phyloP scores from a whole-genome alignment of 2,113 vertebrate species.

The Athene noctua region DNA sequence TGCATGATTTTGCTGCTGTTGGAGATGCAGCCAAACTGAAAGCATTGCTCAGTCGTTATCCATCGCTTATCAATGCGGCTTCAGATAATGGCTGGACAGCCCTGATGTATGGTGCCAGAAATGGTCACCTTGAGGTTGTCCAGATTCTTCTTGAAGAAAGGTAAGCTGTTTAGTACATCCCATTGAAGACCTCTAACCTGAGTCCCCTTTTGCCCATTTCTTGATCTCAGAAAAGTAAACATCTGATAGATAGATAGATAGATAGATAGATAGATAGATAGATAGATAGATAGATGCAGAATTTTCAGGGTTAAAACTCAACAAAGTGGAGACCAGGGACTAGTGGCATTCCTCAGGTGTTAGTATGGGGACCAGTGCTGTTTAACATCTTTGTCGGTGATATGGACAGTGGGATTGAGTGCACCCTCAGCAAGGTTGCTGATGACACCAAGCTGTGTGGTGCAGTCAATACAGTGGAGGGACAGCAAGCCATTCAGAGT shows the following conservation, averaged over 20 bases:
- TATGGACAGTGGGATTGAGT: no score
- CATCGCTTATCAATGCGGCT: conserved; percentile 77
- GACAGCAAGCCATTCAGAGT: no score
- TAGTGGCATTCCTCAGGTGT: no score
- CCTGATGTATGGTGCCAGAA: conserved; percentile 88
- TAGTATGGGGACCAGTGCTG: no score
- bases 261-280: no score
- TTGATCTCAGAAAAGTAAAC: neutral
- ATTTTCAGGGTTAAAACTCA: neutral
- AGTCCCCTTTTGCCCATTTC: neutral
- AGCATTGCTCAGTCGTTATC: conserved; percentile 67
- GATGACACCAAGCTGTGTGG: no score
- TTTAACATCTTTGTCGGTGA: no score
- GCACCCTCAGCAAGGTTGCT: no score
- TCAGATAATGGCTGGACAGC: conserved; percentile 88
- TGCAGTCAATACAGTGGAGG: no score
- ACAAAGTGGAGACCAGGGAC: no score
- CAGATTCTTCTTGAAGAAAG: conserved; percentile 80
- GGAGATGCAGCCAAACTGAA: conserved; percentile 78
- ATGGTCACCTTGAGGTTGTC: conserved; percentile 80
- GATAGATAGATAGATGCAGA: neutral
- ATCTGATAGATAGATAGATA: no score
- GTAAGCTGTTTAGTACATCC: conserved; percentile 64
- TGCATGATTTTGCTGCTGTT: conserved; percentile 79
- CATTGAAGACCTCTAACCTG: neutral